These are phyloP conservation scores for Polietes domitor DNA, from an alignment of 2,888 invertebrate genomes.

Conservation along the genomic window DNA sequence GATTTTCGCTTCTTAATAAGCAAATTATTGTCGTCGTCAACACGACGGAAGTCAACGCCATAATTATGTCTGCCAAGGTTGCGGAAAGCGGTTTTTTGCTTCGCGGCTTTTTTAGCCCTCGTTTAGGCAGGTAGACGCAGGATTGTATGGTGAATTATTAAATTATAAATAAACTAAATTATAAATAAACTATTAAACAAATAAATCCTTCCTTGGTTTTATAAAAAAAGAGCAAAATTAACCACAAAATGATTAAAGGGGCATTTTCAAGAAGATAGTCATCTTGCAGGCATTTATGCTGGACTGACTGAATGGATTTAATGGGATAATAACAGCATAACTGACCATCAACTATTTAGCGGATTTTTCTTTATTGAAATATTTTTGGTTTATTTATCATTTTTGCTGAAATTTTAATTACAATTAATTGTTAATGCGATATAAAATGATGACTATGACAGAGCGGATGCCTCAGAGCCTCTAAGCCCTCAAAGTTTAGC, in stretches of 20 bases:
- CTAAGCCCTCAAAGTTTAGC: too few relatives aligned
- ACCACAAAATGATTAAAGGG: not conserved
- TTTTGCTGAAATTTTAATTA: too few relatives aligned
- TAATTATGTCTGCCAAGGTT: constrained; percentile 51
- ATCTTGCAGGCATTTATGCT: not conserved
- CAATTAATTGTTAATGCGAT: too few relatives aligned
- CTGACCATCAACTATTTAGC: too few relatives aligned
- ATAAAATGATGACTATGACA: too few relatives aligned
- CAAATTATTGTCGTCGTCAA: constrained; percentile 29
- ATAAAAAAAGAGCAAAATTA: not conserved
- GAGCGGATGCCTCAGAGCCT: too few relatives aligned
- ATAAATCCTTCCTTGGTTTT: not conserved
- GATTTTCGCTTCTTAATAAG: constrained; percentile 45
- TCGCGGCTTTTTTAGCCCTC: not conserved
- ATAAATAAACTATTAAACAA: not conserved
- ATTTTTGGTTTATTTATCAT: too few relatives aligned
- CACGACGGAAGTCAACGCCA: constrained; percentile 55
- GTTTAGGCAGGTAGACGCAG: not conserved
- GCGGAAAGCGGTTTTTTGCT: not conserved
- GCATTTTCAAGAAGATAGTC: not conserved
- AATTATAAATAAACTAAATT: not conserved
- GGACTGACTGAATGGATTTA: too few relatives aligned
- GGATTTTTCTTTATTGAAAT: too few relatives aligned
- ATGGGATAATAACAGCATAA: too few relatives aligned
- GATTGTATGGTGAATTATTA: not conserved